Evolutionary conservation across 2,888 invertebrate genomes (phyloP), one percentile per base, ranked within the genome.

Genomic region (Eremobia ochroleuca): DNA sequence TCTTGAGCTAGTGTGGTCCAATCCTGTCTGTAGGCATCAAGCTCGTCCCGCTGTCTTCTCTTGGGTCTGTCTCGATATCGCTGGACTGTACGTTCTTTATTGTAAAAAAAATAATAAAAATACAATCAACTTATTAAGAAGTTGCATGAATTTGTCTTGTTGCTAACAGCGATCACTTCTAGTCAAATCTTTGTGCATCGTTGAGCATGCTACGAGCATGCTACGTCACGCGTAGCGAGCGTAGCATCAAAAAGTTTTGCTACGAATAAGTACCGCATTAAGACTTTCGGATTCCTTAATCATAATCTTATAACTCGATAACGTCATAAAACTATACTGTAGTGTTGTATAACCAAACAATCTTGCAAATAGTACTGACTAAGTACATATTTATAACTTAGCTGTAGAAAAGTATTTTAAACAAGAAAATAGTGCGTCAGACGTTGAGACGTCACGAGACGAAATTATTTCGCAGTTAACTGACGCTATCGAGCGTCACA

Each of bases 381-480:
- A 81, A 83, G n/a, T n/a, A n/a, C n/a, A 81, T 78, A 84, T 78
- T 71, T 85, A 78, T 55, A 73, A 64, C 40, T 65, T 46, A 34
- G 67, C 40, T 2, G 40, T 55, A 55, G 40, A 59, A 81, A 69
- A 71, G 37, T 59, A 64, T 84, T 73, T 58, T 15, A 61, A 64
- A 75, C 55, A 65, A 43, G 64, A 62, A 43, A 55, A 61, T 79
- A 43, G 31, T 69, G 67, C 83, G 83, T 85, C 82, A 77, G 46
- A 15, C 13, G 8, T 18, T 49, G 55, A 70, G 68, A 81, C 85
- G 83, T 81, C 78, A 72, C 43, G 4, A 64, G 58, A 66, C 31
- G 65, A 66, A 64, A 68, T 85, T 67, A 64, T 79, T 73, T 76
- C 21, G 52, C 68, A 62, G n/a, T 52, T 71, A 49, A n/a, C 59